Percentiles rank a stretch among this genome's conserved stretches.
Conservation (phyloP, 2,888 invertebrate genomes). For the Drosophila nr. perissopoda region DNA sequence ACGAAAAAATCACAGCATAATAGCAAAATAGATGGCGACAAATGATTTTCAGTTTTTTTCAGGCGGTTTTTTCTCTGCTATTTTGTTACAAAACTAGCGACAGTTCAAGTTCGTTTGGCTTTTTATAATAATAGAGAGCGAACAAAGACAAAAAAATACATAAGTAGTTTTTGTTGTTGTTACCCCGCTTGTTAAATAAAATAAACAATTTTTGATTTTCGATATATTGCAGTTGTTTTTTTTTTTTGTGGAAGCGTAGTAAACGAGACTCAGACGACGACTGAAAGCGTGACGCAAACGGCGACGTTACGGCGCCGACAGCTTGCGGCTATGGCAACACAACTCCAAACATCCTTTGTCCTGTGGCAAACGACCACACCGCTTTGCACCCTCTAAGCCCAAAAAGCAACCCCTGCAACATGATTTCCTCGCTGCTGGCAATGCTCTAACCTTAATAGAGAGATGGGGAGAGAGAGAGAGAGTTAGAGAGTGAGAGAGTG, state of each 20-base stretch:
- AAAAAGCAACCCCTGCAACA: constrained; percentile 62
- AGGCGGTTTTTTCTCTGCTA: constrained; percentile 15
- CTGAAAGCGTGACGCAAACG: constrained; percentile 70
- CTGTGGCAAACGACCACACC: constrained; percentile 17
- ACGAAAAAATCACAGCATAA: constrained; percentile 38
- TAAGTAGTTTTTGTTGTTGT: constrained; percentile 28
- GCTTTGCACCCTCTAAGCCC: constrained; percentile 49
- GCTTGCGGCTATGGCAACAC: constrained; percentile 68
- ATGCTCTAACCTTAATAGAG: constrained; percentile 33
- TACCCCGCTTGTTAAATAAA: constrained; percentile 55
- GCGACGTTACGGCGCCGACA: constrained; percentile 65
- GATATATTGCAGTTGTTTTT: constrained; percentile 7
- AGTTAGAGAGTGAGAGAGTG: constrained; percentile 3
- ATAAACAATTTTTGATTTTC: constrained; percentile 46
- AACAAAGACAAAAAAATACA: neutral
- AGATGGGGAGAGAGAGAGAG: neutral
- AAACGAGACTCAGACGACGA: constrained; percentile 59
- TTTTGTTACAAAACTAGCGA: constrained; percentile 56
- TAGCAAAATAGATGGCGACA: constrained; percentile 51
- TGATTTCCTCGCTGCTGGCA: constrained; percentile 52
- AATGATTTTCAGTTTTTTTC: constrained; percentile 50
- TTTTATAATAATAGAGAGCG: constrained; percentile 24
- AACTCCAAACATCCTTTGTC: constrained; percentile 60
- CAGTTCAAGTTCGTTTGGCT: constrained; percentile 71
- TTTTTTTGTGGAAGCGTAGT: constrained; percentile 58